phyloP scores from a whole-genome alignment of 2,888 invertebrate genomes.

The Xanthia togata region DNA sequence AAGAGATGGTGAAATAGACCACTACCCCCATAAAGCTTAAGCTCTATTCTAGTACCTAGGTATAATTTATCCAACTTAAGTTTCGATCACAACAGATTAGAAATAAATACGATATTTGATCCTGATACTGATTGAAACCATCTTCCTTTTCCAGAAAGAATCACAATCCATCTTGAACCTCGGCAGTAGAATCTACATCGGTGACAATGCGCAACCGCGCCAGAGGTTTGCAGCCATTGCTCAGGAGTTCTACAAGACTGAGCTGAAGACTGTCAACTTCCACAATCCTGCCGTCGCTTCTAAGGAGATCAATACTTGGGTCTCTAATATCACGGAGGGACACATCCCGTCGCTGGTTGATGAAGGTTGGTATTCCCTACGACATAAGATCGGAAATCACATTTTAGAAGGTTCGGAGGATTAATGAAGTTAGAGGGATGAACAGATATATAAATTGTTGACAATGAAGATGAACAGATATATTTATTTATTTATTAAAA shows the following conservation, averaged over 20 bases:
- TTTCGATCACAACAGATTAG: background rate
- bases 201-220: constrained; percentile 87
- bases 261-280: constrained; percentile 92
- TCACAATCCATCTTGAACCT: constrained; percentile 90
- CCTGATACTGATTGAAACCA: background rate
- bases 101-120: background rate
- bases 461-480: background rate
- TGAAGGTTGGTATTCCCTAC: constrained; percentile 85
- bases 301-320: constrained; percentile 94
- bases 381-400: background rate
- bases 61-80: background rate
- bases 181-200: constrained; percentile 92
- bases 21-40: background rate
- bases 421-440: background rate
- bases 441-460: background rate
- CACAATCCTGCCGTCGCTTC: constrained; percentile 89
- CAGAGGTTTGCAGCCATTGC: constrained; percentile 92
- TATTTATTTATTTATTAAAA: too few relatives aligned
- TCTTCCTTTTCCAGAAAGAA: constrained; percentile 75
- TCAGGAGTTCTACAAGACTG: constrained; percentile 92
- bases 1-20: background rate
- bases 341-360: constrained; percentile 92
- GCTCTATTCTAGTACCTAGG: background rate
- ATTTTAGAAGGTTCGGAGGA: background rate
- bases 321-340: constrained; percentile 93